phyloP scores from a whole-genome alignment of 2,888 invertebrate species.

The Alcis repandata region DNA sequence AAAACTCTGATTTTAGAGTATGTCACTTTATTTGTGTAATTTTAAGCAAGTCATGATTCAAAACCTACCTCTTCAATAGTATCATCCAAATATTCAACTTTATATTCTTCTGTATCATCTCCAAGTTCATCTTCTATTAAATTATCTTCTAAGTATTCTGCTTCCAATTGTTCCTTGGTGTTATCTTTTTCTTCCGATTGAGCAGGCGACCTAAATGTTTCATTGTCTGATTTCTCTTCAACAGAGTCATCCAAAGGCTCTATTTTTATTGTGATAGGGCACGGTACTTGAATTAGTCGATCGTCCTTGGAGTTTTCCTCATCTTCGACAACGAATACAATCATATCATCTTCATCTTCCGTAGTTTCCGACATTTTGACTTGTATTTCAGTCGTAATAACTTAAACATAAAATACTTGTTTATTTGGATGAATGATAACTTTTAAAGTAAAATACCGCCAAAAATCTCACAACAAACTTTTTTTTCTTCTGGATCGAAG shows the following conservation, averaged over 20 bases:
- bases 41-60: not conserved
- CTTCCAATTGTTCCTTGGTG: not conserved
- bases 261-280: constrained; percentile 49
- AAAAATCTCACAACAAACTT: constrained; percentile 23
- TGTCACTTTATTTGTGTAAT: not conserved
- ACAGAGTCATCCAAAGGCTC: constrained; percentile 51
- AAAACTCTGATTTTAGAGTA: not conserved
- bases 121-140: constrained; percentile 4
- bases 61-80: not conserved
- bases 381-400: not conserved
- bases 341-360: constrained; percentile 59
- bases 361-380: constrained; percentile 40
- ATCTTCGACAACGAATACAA: constrained; percentile 61
- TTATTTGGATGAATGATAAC: not conserved
- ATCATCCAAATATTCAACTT: constrained; percentile 28
- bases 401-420: constrained; percentile 26
- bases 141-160: not conserved
- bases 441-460: constrained; percentile 38
- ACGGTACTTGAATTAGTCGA: constrained; percentile 36
- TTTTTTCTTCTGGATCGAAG: constrained; percentile 8
- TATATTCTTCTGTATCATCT: constrained; percentile 20
- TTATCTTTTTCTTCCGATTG: not conserved
- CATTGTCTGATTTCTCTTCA: constrained; percentile 46
- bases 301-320: constrained; percentile 43
- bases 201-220: constrained; percentile 42